These are phyloP conservation scores for Hydroisotoma schaefferi DNA, from an alignment of 2,888 invertebrate genomes.

Conservation along the genomic window DNA sequence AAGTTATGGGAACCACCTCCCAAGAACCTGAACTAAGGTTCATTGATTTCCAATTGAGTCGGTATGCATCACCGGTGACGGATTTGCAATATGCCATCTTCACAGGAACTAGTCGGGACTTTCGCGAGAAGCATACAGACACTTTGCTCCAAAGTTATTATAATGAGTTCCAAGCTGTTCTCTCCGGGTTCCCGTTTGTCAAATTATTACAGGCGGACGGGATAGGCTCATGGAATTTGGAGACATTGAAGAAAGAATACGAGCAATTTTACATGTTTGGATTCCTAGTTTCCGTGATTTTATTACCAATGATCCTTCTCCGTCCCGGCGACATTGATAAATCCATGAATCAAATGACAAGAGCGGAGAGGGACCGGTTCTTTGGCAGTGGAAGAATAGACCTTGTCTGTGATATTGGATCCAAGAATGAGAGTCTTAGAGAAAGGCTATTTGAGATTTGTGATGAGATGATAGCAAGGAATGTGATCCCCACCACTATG, in stretches of 20 bases:
- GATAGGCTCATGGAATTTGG: constrained; percentile 35
- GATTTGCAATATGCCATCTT: constrained; percentile 62
- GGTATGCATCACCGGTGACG: constrained; percentile 64
- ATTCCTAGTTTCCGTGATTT: constrained; percentile 38
- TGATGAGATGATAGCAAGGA: constrained; percentile 34
- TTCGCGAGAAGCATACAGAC: constrained; percentile 56
- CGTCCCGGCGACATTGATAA: constrained; percentile 38
- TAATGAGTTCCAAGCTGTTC: constrained; percentile 33
- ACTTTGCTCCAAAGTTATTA: constrained; percentile 59
- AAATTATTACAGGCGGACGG: constrained; percentile 21
- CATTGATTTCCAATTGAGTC: constrained; percentile 67
- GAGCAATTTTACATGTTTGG: constrained; percentile 42
- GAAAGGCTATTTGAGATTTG: constrained; percentile 37
- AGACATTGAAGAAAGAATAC: constrained; percentile 46
- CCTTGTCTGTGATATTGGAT: constrained; percentile 27
- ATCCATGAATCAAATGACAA: constrained; percentile 30
- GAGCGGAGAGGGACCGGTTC: constrained; percentile 31
- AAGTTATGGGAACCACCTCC: no score
- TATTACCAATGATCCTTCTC: constrained; percentile 44
- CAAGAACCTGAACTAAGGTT: constrained; percentile 50
- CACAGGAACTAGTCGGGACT: constrained; percentile 57
- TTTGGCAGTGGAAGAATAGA: constrained; percentile 26
- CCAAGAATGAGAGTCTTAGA: constrained; percentile 24
- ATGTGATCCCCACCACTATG: constrained; percentile 25
- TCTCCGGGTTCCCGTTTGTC: constrained; percentile 27